Evolutionary conservation across 2,888 invertebrate genomes (phyloP).

Genomic region (Perithous albicinctus): DNA sequence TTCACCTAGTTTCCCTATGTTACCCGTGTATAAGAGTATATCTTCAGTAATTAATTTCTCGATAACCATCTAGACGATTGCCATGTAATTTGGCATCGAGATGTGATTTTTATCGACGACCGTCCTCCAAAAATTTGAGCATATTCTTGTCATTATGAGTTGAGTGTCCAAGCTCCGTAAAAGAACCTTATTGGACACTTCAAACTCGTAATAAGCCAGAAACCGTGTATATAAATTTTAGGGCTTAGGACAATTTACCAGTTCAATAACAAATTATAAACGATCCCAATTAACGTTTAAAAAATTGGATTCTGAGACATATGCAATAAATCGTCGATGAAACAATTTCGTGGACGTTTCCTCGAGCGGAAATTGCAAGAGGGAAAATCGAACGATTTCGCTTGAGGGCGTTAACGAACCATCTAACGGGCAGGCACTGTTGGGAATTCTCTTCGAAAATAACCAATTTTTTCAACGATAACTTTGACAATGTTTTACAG

Average conservation of each 20-base stretch:
- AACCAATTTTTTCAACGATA: conserved; percentile 32
- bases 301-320: not conserved
- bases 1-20: no score
- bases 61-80: no score
- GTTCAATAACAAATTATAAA: no score
- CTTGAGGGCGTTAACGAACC: conserved; percentile 30
- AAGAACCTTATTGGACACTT: conserved; percentile 3
- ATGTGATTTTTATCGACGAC: no score
- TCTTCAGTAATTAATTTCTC: no score
- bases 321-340: conserved; percentile 42
- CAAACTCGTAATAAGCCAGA: not conserved
- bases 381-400: conserved; percentile 33
- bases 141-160: no score
- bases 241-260: no score
- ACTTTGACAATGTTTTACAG: conserved; percentile 32
- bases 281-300: no score
- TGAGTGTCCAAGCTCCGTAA: no score
- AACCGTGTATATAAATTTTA: not conserved
- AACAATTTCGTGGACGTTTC: conserved; percentile 48
- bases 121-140: no score
- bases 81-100: no score
- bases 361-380: conserved; percentile 53
- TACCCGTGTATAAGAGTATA: no score
- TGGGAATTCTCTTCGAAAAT: conserved; percentile 34
- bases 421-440: conserved; percentile 24